These are phyloP conservation scores for Diglossa cyanea DNA, from an alignment of 2,797 vertebrate genomes.

Conservation along the genomic window DNA sequence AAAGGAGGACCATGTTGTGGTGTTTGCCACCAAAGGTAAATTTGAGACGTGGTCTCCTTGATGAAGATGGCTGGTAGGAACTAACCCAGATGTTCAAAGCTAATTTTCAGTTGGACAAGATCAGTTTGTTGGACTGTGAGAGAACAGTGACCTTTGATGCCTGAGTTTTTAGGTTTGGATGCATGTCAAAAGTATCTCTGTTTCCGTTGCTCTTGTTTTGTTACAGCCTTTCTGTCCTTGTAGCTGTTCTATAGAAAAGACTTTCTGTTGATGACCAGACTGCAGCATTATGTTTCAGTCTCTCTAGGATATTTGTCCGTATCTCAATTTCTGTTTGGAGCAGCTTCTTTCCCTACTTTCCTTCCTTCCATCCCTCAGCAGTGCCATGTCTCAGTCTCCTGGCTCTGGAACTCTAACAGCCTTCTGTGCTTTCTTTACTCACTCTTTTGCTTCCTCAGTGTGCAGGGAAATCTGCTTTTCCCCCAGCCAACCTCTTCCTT, in stretches of 20 bases:
- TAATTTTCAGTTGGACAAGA: not conserved
- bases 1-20: not conserved
- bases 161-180: constrained; percentile 60
- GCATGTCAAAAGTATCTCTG: constrained; percentile 79
- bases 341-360: constrained; percentile 62
- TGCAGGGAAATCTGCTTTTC: constrained; percentile 65
- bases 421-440: constrained; percentile 70
- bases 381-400: constrained; percentile 68
- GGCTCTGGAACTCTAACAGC: constrained; percentile 56
- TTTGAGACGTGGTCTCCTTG: not conserved
- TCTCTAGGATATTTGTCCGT: constrained; percentile 68
- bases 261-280: constrained; percentile 60
- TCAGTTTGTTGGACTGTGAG: not conserved
- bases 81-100: not conserved
- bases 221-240: constrained; percentile 55
- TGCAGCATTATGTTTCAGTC: constrained; percentile 70
- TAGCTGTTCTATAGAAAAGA: constrained; percentile 53
- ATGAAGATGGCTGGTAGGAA: not conserved
- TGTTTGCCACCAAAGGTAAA: constrained; percentile 4
- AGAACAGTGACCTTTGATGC: constrained; percentile 44
- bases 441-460: constrained; percentile 73
- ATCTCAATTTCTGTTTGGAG: constrained; percentile 67
- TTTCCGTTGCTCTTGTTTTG: constrained; percentile 73
- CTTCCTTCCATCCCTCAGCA: constrained; percentile 58
- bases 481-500: constrained; percentile 48